Conservation (phyloP, 2,888 invertebrate genomes). For the Argyresthia goedartella region DNA sequence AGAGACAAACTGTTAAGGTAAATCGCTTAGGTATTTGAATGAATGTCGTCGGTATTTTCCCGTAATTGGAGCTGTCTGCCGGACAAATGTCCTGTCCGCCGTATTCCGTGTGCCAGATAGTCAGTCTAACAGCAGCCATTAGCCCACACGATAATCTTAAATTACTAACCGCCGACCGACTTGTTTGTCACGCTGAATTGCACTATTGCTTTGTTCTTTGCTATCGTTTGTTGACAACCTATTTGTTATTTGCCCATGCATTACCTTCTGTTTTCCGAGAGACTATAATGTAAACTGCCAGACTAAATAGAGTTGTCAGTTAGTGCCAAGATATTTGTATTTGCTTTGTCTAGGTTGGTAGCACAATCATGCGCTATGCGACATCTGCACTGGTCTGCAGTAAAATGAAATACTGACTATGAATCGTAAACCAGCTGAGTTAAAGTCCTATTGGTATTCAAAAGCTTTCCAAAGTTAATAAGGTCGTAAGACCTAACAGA, state of each 20-base stretch:
- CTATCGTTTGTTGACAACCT: too few relatives aligned
- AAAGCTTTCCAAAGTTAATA: too few relatives aligned
- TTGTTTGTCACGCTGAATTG: slow-evolving; percentile 18
- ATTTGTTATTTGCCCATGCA: too few relatives aligned
- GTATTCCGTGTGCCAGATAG: slow-evolving; percentile 50
- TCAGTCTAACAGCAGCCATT: slow-evolving; percentile 53
- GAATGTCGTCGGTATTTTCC: slow-evolving; percentile 44
- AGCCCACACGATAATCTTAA: slow-evolving; percentile 45
- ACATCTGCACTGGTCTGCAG: too few relatives aligned
- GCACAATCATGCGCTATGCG: neutral
- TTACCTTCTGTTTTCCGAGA: too few relatives aligned
- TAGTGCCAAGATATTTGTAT: too few relatives aligned
- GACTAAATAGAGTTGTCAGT: too few relatives aligned
- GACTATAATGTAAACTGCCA: too few relatives aligned
- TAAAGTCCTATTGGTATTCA: too few relatives aligned
- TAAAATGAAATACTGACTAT: too few relatives aligned
- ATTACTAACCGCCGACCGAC: slow-evolving; percentile 29
- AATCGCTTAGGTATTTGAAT: slow-evolving; percentile 42
- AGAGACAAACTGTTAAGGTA: slow-evolving; percentile 18
- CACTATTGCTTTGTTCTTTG: neutral
- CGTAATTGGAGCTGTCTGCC: slow-evolving; percentile 60
- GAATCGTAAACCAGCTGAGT: too few relatives aligned
- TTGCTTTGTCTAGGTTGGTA: neutral
- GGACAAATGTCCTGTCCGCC: slow-evolving; percentile 54
- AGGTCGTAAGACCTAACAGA: too few relatives aligned